These are phyloP conservation scores for Sebastes trivittatus DNA, from an alignment of 2,797 vertebrate species.

Conservation along the genomic window DNA sequence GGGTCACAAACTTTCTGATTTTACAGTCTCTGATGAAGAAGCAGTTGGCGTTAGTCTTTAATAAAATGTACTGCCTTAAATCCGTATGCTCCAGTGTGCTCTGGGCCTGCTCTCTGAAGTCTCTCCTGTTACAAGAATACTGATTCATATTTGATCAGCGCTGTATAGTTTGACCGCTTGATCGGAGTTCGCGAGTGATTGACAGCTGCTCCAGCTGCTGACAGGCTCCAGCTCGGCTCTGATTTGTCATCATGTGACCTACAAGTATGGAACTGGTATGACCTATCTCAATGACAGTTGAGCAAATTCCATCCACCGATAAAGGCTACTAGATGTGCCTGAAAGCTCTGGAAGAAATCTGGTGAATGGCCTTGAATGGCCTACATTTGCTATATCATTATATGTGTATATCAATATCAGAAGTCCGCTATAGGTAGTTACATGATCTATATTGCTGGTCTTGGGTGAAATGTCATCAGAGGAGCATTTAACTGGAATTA, in stretches of 20 bases:
- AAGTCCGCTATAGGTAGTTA: background rate
- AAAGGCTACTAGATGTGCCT: background rate
- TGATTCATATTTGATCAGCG: too few relatives aligned
- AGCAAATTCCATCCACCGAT: background rate
- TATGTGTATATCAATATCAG: background rate
- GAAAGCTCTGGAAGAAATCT: background rate
- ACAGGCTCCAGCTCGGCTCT: background rate
- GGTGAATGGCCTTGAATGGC: background rate
- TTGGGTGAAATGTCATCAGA: background rate
- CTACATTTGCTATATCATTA: background rate
- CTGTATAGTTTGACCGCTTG: accelerated
- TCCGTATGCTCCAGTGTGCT: too few relatives aligned
- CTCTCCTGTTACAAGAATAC: too few relatives aligned
- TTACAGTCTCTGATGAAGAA: too few relatives aligned
- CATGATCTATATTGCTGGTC: background rate
- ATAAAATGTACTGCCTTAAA: accelerated
- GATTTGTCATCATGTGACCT: background rate
- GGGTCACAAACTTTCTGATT: too few relatives aligned
- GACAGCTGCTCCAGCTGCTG: background rate
- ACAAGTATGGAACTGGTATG: background rate
- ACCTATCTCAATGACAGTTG: background rate
- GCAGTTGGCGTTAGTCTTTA: too few relatives aligned
- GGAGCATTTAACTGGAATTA: background rate
- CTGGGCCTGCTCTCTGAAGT: too few relatives aligned
- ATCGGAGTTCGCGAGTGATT: accelerated